These are phyloP conservation scores for Morpho helenor DNA, from an alignment of 2,888 invertebrate genomes.

Conservation along the genomic window DNA sequence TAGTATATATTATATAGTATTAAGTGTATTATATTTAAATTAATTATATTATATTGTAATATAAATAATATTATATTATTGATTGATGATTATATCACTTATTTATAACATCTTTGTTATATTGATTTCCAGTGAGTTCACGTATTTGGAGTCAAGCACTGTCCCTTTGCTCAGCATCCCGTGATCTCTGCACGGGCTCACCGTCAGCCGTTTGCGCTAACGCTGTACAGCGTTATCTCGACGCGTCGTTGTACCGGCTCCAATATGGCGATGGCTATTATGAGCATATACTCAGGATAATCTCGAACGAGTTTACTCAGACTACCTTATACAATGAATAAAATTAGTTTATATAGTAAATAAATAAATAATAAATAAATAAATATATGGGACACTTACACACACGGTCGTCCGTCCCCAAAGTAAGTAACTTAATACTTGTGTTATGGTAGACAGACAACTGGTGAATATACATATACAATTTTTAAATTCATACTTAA, in stretches of 20 bases:
- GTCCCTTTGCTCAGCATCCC: slow-evolving; percentile 76
- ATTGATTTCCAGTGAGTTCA: slow-evolving; percentile 54
- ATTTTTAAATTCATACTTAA: too few species aligned
- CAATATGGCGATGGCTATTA: slow-evolving; percentile 44
- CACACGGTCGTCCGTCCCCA: too few species aligned
- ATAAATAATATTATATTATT: too few species aligned
- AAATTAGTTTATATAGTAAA: background rate
- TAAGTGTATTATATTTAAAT: too few species aligned
- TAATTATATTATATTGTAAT: too few species aligned
- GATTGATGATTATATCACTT: too few species aligned
- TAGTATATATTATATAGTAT: too few species aligned
- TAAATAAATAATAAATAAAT: too few species aligned
- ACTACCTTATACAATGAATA: background rate
- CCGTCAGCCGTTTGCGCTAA: slow-evolving; percentile 33
- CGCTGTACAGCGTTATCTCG: slow-evolving; percentile 49
- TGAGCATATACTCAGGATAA: slow-evolving; percentile 35
- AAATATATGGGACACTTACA: too few species aligned
- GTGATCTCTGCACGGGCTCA: slow-evolving; percentile 46
- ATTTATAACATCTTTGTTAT: background rate
- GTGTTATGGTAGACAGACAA: too few species aligned
- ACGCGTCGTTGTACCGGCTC: slow-evolving; percentile 46
- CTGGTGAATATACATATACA: too few species aligned
- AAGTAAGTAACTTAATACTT: too few species aligned
- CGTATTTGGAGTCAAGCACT: slow-evolving; percentile 83
- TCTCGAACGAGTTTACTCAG: slow-evolving; percentile 37